phyloP scores from a whole-genome alignment of 2,113 vertebrate genomes.

The Planiliza haematocheilus region DNA sequence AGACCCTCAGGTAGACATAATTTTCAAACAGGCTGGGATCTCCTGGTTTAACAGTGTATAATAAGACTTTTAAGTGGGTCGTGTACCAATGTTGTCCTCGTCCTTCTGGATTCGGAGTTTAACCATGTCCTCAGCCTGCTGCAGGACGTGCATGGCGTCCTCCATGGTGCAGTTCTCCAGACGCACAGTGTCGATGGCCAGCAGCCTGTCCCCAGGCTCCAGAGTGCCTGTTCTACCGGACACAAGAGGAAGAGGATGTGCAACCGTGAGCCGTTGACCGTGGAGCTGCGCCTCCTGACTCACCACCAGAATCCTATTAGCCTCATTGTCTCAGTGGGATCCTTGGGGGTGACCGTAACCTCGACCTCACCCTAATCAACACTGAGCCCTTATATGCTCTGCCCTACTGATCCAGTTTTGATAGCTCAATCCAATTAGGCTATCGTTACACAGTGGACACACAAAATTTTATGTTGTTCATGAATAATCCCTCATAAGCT shows the following conservation, averaged over 20 bases:
- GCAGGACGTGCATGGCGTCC: constrained; percentile 94
- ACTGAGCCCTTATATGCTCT: constrained; percentile 55
- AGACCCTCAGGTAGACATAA: no score
- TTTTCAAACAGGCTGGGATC: no score
- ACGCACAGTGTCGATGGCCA: constrained; percentile 96
- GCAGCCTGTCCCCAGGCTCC: constrained; percentile 94
- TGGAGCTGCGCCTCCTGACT: constrained; percentile 47
- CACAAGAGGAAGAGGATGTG: constrained; percentile 44
- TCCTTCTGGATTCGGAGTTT: constrained; percentile 97
- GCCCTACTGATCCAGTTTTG: constrained; percentile 71
- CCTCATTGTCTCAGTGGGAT: constrained; percentile 38
- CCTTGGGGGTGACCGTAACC: constrained; percentile 63
- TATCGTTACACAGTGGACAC: constrained; percentile 44
- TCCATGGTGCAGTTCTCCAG: constrained; percentile 96
- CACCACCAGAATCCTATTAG: constrained; percentile 69
- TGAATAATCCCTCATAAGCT: constrained; percentile 27
- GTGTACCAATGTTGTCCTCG: constrained; percentile 95
- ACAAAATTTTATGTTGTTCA: constrained; percentile 27
- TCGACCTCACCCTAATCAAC: constrained; percentile 64
- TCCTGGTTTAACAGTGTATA: no score
- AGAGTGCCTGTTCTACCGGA: constrained; percentile 92
- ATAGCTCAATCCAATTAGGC: constrained; percentile 70
- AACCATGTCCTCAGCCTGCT: constrained; percentile 96
- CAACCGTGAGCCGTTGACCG: constrained; percentile 34
- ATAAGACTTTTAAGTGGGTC: neutral